Conservation (phyloP, 2,113 vertebrate genomes). For the Charadrius vociferus region DNA sequence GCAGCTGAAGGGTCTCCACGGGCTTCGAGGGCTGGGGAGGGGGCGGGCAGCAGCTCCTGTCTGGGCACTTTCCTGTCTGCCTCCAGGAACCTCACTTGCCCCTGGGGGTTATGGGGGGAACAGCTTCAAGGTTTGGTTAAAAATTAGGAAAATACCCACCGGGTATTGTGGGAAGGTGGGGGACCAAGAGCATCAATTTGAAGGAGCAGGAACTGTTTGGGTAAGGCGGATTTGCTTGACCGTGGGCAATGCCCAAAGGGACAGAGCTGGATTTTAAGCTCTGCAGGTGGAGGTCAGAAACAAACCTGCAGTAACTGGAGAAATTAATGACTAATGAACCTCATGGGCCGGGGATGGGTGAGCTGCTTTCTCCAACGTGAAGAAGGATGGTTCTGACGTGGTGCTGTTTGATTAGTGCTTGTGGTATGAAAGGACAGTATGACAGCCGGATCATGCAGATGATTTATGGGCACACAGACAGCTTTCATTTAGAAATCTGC, state of each 20-base stretch:
- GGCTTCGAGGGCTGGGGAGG: neutral
- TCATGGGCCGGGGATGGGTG: neutral
- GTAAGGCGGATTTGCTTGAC: neutral
- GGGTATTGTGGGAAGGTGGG: fast-evolving
- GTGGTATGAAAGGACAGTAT: neutral
- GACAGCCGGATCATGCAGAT: neutral
- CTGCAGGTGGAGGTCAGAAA: neutral
- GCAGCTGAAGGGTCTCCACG: neutral
- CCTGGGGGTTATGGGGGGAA: neutral
- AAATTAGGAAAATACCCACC: neutral
- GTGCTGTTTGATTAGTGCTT: neutral
- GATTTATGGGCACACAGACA: neutral
- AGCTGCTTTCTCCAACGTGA: neutral
- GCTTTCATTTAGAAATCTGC: neutral
- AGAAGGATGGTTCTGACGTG: fast-evolving
- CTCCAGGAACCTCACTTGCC: neutral
- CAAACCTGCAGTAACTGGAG: neutral
- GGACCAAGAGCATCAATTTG: neutral
- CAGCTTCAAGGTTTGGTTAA: neutral
- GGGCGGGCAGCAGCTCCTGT: neutral
- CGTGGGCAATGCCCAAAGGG: fast-evolving
- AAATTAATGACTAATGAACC: neutral
- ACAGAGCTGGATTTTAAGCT: neutral
- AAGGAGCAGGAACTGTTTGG: neutral
- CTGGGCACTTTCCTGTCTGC: neutral